phyloP scores from a whole-genome alignment of 2,888 invertebrate species.

The Drosophila incognita region DNA sequence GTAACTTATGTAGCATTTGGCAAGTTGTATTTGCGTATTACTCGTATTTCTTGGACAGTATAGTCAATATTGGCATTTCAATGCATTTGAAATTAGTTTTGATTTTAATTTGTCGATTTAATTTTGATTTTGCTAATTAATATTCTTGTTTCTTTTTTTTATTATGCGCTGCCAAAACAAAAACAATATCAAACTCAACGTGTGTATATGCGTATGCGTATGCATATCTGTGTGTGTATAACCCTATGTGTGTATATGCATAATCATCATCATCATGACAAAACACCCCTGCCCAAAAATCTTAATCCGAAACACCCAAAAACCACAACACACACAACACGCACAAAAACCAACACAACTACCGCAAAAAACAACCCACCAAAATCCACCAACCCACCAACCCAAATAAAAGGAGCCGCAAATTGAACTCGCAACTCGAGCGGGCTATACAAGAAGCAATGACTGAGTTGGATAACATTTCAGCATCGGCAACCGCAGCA shows the following conservation, averaged over 20 bases:
- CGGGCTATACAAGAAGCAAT: slow-evolving; percentile 97
- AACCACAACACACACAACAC: slow-evolving; percentile 41
- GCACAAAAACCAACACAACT: slow-evolving; percentile 17
- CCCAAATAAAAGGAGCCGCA: slow-evolving; percentile 92
- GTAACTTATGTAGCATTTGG: slow-evolving; percentile 33
- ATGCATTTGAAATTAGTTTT: slow-evolving; percentile 52
- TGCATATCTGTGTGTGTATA: slow-evolving; percentile 48
- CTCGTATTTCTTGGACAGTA: slow-evolving; percentile 32
- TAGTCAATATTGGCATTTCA: slow-evolving; percentile 53
- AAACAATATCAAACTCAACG: slow-evolving; percentile 45
- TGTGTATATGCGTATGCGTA: slow-evolving; percentile 37
- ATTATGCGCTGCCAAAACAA: slow-evolving; percentile 68
- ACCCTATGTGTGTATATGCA: slow-evolving; percentile 56
- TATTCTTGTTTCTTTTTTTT: slow-evolving; percentile 73
- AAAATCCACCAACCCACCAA: slow-evolving; percentile 28
- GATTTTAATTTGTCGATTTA: slow-evolving; percentile 37
- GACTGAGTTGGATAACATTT: slow-evolving; percentile 92
- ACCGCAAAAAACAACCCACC: slow-evolving; percentile 23
- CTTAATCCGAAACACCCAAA: slow-evolving; percentile 42
- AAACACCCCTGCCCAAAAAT: slow-evolving; percentile 24
- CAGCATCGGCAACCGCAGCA: slow-evolving; percentile 82
- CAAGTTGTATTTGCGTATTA: slow-evolving; percentile 32
- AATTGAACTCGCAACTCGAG: slow-evolving; percentile 95
- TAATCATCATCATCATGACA: slow-evolving; percentile 56
- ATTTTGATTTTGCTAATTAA: slow-evolving; percentile 75